Evolutionary conservation across 2,113 vertebrate species (phyloP), one percentile per base, ranked within the genome.

Genomic region (Motacilla alba): DNA sequence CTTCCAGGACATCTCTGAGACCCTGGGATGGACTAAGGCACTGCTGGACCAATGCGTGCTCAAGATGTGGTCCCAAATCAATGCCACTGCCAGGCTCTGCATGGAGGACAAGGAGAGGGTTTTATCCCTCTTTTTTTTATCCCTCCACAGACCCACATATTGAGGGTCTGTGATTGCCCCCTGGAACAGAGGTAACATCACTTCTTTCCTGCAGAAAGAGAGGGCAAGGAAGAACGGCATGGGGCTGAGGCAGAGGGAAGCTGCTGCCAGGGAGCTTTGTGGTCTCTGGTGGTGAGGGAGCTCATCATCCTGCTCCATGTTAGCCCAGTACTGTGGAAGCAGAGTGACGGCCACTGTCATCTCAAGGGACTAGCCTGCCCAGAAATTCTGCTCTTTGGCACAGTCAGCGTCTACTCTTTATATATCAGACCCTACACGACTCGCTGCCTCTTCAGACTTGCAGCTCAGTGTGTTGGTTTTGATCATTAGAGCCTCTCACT

Each of bases 401-500:
- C n/a, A 78, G 80, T 96, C 76, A 92, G 83, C 44, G 9, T 60
- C 58, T 90, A 44, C 56, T 89, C 15, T 83, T 93, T 63, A 39
- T 73, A 16, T 60, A 89, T 84, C 47, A 94, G 52, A 47, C 80
- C 26, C 58, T 72, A 39, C 28, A 33, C 53, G 68, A 93, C 60
- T 90, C 70, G 26, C 85, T 95, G 76, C 41, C 64, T 82, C 62
- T 89, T 88, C 31, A 43, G 75, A 50, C 52, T 37, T 69, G 60
- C 64, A 58, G 58, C 53, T 83, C 66, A 28, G 26, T 72, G n/a
- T 55, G 67, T 52, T 88, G 63, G 17, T 67, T 94, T 83, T 83
- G 55, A 93, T 89, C 66, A 87, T 88, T 86, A 83, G 90, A 88
- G 68, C 43, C 73, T 92, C 82, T 86, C 41, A 41, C 39, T 94